Conservation (phyloP, 2,888 invertebrate genomes). For the Eilema griseolum region DNA sequence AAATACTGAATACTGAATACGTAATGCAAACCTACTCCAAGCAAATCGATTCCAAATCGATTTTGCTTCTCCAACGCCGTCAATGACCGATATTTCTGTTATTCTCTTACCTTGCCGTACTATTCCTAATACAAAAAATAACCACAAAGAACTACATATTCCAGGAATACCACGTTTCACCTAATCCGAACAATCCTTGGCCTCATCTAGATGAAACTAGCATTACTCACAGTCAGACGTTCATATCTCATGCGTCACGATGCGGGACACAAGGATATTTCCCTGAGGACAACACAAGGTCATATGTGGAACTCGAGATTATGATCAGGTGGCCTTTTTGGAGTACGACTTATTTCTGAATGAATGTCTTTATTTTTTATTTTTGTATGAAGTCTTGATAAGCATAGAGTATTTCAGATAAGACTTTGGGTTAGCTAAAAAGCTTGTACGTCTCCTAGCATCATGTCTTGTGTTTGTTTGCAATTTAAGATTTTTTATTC, state of each 20-base stretch:
- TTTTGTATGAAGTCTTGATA: background rate
- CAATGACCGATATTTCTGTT: background rate
- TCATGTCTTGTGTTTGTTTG: background rate
- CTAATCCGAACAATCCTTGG: slow-evolving; percentile 48
- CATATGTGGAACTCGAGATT: slow-evolving; percentile 50
- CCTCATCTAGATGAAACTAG: slow-evolving; percentile 46
- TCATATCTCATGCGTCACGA: slow-evolving; percentile 56
- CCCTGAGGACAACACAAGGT: slow-evolving; percentile 59
- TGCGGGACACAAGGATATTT: slow-evolving; percentile 57
- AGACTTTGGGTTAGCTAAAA: background rate
- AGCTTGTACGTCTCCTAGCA: background rate
- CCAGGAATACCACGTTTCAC: slow-evolving; percentile 32
- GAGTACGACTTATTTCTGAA: slow-evolving; percentile 18
- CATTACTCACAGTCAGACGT: slow-evolving; percentile 50
- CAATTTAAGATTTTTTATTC: too few species aligned
- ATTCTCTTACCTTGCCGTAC: background rate
- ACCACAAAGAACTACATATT: slow-evolving; percentile 12
- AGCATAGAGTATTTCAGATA: background rate
- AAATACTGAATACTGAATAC: too few species aligned
- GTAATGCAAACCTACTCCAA: too few species aligned
- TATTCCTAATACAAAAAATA: slow-evolving; percentile 9
- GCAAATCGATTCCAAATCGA: too few species aligned
- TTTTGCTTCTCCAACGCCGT: background rate
- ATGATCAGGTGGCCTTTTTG: slow-evolving; percentile 42
- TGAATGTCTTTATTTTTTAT: slow-evolving; percentile 11